Conservation (phyloP, 1,140 invertebrate genomes). For the Sinella curviseta region DNA sequence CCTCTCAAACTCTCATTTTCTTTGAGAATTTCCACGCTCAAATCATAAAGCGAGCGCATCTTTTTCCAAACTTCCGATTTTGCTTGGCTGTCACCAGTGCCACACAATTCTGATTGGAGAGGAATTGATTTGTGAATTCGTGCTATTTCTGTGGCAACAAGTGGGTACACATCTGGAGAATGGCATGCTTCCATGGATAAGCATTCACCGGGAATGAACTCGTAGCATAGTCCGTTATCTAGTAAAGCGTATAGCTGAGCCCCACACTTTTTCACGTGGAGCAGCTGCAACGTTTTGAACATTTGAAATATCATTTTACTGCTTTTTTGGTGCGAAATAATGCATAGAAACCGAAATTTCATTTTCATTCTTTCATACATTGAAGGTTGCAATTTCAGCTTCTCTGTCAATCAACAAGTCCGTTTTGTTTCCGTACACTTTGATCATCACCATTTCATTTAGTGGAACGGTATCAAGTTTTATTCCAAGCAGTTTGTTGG, state of each 20-base stretch:
- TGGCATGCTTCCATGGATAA: constrained; percentile 70
- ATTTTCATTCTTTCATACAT: constrained; percentile 58
- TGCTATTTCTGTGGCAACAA: constrained; percentile 77
- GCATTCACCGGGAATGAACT: constrained; percentile 81
- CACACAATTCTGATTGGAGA: constrained; percentile 50
- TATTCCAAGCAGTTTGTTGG: constrained; percentile 86
- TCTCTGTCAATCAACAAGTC: constrained; percentile 87
- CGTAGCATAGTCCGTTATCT: constrained; percentile 89
- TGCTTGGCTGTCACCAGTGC: constrained; percentile 49
- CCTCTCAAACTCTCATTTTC: background rate
- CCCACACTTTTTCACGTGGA: constrained; percentile 74
- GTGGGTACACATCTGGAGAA: constrained; percentile 67
- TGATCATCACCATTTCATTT: constrained; percentile 79
- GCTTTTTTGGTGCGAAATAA: no score
- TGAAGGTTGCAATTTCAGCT: constrained; percentile 71
- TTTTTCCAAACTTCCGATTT: constrained; percentile 67
- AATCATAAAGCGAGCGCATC: constrained; percentile 69
- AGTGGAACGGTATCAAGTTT: constrained; percentile 60
- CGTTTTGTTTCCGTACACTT: constrained; percentile 90
- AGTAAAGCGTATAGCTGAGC: constrained; percentile 86
- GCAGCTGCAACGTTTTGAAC: constrained; percentile 57
- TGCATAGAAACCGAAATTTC: no score
- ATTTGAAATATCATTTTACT: no score
- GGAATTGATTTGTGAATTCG: constrained; percentile 65
- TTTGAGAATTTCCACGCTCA: constrained; percentile 59